These are phyloP conservation scores for Microcebus murinus DNA, from an alignment of 2,113 vertebrate genomes.

Conservation along the genomic window DNA sequence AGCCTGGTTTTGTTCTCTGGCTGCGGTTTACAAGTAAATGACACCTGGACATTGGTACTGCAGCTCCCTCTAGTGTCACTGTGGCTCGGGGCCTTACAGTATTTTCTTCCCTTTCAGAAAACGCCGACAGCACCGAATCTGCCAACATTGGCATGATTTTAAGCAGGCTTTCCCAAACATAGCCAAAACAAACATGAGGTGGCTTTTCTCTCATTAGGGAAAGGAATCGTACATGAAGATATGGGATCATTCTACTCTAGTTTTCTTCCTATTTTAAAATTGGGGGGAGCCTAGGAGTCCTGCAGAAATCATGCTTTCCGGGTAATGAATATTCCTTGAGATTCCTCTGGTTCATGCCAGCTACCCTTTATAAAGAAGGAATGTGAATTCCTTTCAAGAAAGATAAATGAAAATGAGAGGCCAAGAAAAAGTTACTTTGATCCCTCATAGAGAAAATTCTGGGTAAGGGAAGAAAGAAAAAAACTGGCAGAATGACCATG, in stretches of 20 bases:
- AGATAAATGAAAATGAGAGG: constrained; percentile 30
- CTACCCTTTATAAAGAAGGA: constrained; percentile 1
- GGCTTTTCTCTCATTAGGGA: background rate
- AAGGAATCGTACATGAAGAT: background rate
- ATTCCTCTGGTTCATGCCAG: background rate
- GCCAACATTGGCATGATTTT: background rate
- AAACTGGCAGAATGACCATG: background rate
- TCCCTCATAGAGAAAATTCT: constrained; percentile 26
- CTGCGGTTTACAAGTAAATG: background rate
- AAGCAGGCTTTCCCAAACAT: background rate
- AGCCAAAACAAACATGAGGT: background rate
- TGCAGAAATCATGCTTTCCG: background rate
- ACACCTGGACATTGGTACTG: background rate
- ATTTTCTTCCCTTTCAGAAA: background rate
- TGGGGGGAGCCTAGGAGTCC: background rate
- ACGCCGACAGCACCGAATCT: background rate
- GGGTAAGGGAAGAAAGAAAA: background rate
- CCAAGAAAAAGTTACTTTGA: background rate
- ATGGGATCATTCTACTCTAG: background rate
- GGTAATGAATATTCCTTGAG: background rate
- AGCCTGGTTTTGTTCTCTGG: background rate
- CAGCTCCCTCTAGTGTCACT: constrained; percentile 55
- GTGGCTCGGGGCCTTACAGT: background rate
- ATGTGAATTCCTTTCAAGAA: constrained; percentile 29
- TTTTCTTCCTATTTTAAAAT: constrained; percentile 21